A percentile compares a stretch with the other conserved stretches of the same genome.
Conservation (phyloP, 2,888 invertebrate species). For the Zygothrica quintamaculata region DNA sequence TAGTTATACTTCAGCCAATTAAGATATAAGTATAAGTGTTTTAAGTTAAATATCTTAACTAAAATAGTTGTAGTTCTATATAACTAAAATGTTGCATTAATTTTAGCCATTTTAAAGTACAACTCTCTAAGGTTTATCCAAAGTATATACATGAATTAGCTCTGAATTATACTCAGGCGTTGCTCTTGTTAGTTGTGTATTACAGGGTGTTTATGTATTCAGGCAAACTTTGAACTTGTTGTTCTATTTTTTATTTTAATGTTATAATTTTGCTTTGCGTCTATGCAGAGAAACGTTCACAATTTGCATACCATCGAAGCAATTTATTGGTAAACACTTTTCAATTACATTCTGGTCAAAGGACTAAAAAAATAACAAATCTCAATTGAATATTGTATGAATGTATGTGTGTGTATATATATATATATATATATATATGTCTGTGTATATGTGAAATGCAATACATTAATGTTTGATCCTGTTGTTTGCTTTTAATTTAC, state of each 20-base stretch:
- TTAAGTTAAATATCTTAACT: no score
- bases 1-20: no score
- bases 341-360: constrained; percentile 47
- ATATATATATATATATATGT: constrained; percentile 2
- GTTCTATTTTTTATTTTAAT: not conserved
- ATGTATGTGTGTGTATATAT: constrained; percentile 2
- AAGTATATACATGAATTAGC: no score
- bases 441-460: constrained; percentile 33
- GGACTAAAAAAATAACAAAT: constrained; percentile 22
- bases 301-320: constrained; percentile 54
- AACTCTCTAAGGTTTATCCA: no score
- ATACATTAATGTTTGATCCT: constrained; percentile 50
- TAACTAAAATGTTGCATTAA: no score
- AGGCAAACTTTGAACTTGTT: not conserved
- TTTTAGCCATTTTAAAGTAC: no score
- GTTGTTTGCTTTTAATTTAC: constrained; percentile 72
- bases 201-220: not conserved
- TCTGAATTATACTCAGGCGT: no score
- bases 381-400: constrained; percentile 16
- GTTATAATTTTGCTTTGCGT: constrained; percentile 32
- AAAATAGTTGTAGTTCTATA: no score
- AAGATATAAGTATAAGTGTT: no score
- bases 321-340: constrained; percentile 58
- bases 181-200: no score
- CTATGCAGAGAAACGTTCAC: constrained; percentile 46